A percentile compares a stretch with the other conserved stretches of the same genome.
These are phyloP conservation scores for Lasioglossum calceatum DNA, from an alignment of 2,888 invertebrate species.

Conservation along the genomic window DNA sequence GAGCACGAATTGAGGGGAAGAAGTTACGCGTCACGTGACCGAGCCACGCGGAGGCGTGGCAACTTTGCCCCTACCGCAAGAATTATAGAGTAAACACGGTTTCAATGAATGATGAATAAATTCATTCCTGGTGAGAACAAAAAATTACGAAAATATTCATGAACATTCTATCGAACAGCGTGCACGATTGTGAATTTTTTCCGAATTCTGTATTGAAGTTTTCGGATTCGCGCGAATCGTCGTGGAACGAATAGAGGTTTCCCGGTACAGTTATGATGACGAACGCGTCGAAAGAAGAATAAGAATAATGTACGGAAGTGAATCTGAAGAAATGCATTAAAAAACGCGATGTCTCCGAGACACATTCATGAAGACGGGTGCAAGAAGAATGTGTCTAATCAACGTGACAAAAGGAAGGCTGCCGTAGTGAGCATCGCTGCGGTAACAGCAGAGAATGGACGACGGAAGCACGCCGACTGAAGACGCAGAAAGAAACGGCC, in stretches of 20 bases:
- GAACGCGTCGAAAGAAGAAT: not conserved
- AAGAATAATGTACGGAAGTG: not conserved
- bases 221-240: not conserved
- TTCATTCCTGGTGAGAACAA: not conserved
- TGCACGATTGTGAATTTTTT: not conserved
- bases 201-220: not conserved
- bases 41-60: no score
- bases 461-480: conserved; percentile 44
- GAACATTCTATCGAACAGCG: not conserved
- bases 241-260: not conserved
- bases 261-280: not conserved
- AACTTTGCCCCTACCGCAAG: no score
- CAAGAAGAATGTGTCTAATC: conserved; percentile 60
- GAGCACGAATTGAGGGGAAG: no score
- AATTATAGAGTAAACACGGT: no score
- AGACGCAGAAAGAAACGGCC: conserved; percentile 43
- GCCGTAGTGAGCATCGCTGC: conserved; percentile 19
- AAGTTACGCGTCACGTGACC: no score
- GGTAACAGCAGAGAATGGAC: conserved; percentile 34
- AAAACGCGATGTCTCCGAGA: not conserved
- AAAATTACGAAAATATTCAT: not conserved
- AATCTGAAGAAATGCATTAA: not conserved
- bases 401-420: conserved; percentile 50
- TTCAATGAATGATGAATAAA: no score
- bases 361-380: conserved; percentile 11